These are phyloP conservation scores for Epicauta chinensis DNA, from an alignment of 1,140 invertebrate species.

Conservation along the genomic window DNA sequence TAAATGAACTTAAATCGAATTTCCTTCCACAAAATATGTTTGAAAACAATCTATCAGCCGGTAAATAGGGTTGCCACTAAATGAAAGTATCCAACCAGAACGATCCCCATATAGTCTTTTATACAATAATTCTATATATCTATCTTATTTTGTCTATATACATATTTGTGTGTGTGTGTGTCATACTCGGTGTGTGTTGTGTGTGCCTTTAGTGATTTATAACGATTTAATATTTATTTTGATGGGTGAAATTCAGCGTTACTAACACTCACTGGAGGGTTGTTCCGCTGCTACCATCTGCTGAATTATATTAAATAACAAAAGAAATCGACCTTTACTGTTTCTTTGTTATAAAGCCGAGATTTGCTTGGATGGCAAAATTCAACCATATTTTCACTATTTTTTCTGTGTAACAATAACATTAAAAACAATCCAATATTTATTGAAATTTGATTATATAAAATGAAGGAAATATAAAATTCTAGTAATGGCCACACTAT, in stretches of 20 bases:
- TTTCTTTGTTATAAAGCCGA: slow-evolving; percentile 14
- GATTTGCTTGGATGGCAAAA: slow-evolving; percentile 25
- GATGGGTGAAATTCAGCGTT: slow-evolving; percentile 44
- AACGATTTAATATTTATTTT: slow-evolving; percentile 46
- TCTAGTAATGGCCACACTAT: slow-evolving; percentile 1
- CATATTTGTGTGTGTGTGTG: too few species aligned
- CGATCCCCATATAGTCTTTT: background rate
- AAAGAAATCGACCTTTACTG: slow-evolving; percentile 17
- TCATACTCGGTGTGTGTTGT: too few species aligned
- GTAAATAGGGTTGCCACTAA: slow-evolving; percentile 5
- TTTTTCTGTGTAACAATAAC: slow-evolving; percentile 21
- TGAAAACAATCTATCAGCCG: slow-evolving; percentile 19
- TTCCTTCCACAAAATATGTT: slow-evolving; percentile 22
- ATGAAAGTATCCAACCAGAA: slow-evolving; percentile 14
- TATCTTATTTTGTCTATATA: too few species aligned
- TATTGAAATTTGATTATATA: too few species aligned
- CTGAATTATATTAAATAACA: slow-evolving; percentile 37
- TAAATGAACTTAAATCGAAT: slow-evolving; percentile 28
- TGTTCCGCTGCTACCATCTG: slow-evolving; percentile 29
- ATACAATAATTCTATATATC: too few species aligned
- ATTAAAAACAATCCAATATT: too few species aligned
- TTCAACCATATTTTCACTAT: slow-evolving; percentile 33
- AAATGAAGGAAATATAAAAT: too few species aligned
- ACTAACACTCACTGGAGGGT: slow-evolving; percentile 37
- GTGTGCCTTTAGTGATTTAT: slow-evolving; percentile 36